Base-by-base conservation (phyloP, 2,888 invertebrate species). In the Sussaba pulchella region DNA sequence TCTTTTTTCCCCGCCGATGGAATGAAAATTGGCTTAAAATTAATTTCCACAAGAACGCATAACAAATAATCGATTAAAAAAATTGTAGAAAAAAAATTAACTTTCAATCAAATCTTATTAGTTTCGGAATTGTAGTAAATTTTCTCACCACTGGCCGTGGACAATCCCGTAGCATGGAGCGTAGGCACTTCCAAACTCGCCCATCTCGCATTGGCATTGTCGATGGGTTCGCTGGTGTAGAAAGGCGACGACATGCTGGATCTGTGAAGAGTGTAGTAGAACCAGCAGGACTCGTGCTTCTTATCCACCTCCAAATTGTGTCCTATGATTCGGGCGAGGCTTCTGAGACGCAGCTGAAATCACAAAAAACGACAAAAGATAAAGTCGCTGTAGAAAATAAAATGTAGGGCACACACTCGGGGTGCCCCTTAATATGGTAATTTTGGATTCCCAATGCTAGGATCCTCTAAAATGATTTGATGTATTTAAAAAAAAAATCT, bases 211-310 rank as follows among this genome's bases (percentile, higher is more conserved):
- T 96, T 95, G 21, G 94, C 94, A 17, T 95, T 95, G 64, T 94
- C 94, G 82, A 96, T 93, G 87, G 94, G 94, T 91, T 97, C 97
- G 87, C 97, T 97, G 0, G 96, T 96, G 88, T 96, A 98, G 88
- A 97, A 96, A 0, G 97, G 96, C 5, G 96, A 96, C 6, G 96
- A 96, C 95, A 96, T 96, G 14, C 95, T 95, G 2, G 96, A 96
- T 85, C 95, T 94, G 89, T 98, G 97, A 21, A 98, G 93, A 0
- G 97, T 97, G 83, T 96, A 95, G 89, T 97, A 97, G 89, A 96
- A 95, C 85, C 94, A 95, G 88, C 94, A 94, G 45, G 92, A 93
- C 1, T 93, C 90, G 0, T 88, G 87, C 67, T 94, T 93, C 85
- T 92, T 91, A 87, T 94, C 93, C 1, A 93, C 93, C 85, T 94